Evolutionary conservation across 2,797 vertebrate species (phyloP).

Genomic region (Discoglossus pictus): DNA sequence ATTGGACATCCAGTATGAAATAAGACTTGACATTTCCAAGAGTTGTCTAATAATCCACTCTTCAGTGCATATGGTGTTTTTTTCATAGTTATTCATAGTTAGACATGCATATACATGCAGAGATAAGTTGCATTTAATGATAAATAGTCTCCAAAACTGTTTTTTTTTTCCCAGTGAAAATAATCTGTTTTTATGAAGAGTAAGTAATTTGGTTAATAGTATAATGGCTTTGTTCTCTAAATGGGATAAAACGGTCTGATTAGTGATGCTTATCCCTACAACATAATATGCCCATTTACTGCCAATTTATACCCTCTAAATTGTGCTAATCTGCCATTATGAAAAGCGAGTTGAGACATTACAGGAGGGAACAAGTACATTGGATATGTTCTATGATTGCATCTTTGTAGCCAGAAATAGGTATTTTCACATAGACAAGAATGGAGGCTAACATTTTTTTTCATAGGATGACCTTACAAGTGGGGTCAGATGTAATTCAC

Average conservation of each 20-base stretch:
- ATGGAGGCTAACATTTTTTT: slow-evolving; percentile 3
- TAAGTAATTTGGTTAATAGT: slow-evolving; percentile 28
- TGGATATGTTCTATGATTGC: slow-evolving; percentile 28
- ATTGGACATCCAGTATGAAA: too few species aligned
- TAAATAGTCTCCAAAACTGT: too few species aligned
- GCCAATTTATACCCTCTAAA: slow-evolving; percentile 20
- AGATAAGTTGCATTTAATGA: neutral
- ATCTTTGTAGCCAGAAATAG: slow-evolving; percentile 28
- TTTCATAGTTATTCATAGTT: too few species aligned
- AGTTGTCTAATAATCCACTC: too few species aligned
- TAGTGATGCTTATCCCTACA: slow-evolving; percentile 14
- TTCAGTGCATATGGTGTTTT: too few species aligned
- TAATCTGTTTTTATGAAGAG: slow-evolving; percentile 4
- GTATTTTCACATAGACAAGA: neutral
- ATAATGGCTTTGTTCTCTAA: slow-evolving; percentile 14
- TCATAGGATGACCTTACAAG: neutral
- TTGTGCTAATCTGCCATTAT: slow-evolving; percentile 41
- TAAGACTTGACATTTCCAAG: too few species aligned
- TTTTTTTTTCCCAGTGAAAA: slow-evolving; percentile 4
- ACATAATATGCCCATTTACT: slow-evolving; percentile 41
- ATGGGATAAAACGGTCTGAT: slow-evolving; percentile 24
- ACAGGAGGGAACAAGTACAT: slow-evolving; percentile 21
- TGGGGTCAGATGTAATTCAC: slow-evolving; percentile 9
- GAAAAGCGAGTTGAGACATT: slow-evolving; percentile 39
- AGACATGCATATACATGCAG: too few species aligned